Conservation (phyloP, 2,797 vertebrate genomes). For the Sebastiscus tertius region DNA sequence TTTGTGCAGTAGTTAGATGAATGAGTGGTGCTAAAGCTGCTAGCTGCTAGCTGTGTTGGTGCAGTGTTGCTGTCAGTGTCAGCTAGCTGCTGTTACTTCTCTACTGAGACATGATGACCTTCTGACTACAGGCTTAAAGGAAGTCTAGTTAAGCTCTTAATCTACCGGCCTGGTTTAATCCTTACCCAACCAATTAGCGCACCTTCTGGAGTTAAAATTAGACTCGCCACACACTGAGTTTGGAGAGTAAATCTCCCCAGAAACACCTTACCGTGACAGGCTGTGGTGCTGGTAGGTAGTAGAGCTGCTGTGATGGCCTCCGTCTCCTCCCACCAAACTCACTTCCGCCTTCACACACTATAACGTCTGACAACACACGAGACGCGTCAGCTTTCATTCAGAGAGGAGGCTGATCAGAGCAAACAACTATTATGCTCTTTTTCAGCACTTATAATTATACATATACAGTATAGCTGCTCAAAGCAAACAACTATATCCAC, state of each 20-base stretch:
- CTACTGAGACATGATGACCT: slow-evolving; percentile 81
- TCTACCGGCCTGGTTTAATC: slow-evolving; percentile 67
- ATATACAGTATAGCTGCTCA: too few species aligned
- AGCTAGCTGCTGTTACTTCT: slow-evolving; percentile 58
- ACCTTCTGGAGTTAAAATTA: slow-evolving; percentile 67
- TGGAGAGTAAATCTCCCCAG: slow-evolving; percentile 38
- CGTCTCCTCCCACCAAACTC: slow-evolving; percentile 75
- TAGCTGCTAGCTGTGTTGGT: slow-evolving; percentile 28
- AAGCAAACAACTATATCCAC: too few species aligned
- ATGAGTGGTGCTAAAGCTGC: slow-evolving; percentile 62
- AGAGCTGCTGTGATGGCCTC: slow-evolving; percentile 60
- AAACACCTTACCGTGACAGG: slow-evolving; percentile 72
- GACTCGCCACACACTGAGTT: slow-evolving; percentile 34
- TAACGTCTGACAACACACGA: slow-evolving; percentile 29
- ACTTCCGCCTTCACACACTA: slow-evolving; percentile 77
- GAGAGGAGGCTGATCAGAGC: too few species aligned
- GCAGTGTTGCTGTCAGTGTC: slow-evolving; percentile 61
- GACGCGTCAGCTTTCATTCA: slow-evolving; percentile 54
- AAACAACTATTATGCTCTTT: too few species aligned
- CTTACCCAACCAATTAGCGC: slow-evolving; percentile 57
- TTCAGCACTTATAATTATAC: too few species aligned
- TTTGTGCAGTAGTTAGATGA: slow-evolving; percentile 59
- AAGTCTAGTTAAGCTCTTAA: slow-evolving; percentile 82
- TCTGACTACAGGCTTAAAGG: slow-evolving; percentile 73
- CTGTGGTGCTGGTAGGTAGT: too few species aligned